A percentile compares a stretch with the other conserved stretches of the same genome.
These are phyloP conservation scores for Xiphophorus hellerii DNA, from an alignment of 2,113 vertebrate species.

Conservation along the genomic window DNA sequence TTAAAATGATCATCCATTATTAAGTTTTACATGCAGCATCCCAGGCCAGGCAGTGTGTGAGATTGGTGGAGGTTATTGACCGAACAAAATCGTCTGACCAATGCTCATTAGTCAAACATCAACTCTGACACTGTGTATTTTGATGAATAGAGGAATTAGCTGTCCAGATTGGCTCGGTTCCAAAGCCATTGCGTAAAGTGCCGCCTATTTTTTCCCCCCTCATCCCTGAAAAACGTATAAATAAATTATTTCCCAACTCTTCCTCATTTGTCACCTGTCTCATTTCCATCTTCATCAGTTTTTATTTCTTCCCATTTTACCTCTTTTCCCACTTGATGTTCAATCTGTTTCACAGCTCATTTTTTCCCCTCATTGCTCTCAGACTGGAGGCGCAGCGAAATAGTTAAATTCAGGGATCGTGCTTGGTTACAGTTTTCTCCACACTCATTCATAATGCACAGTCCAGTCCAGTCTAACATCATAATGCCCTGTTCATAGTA, in stretches of 20 bases:
- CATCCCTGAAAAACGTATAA: slow-evolving; percentile 46
- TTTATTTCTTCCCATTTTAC: slow-evolving; percentile 18
- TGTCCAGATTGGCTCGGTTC: slow-evolving; percentile 27
- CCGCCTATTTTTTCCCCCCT: slow-evolving; percentile 34
- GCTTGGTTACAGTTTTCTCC: slow-evolving; percentile 26
- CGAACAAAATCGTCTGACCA: slow-evolving; percentile 45
- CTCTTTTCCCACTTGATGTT: slow-evolving; percentile 7
- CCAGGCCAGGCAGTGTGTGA: slow-evolving; percentile 35
- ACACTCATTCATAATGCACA: slow-evolving; percentile 53
- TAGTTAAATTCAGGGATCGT: slow-evolving; percentile 43
- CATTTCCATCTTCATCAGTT: slow-evolving; percentile 51
- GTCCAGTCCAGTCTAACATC: slow-evolving; percentile 37
- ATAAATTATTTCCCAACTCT: slow-evolving; percentile 54
- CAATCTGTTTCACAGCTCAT: slow-evolving; percentile 12
- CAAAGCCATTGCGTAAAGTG: slow-evolving; percentile 58
- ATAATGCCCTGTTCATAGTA: slow-evolving; percentile 38
- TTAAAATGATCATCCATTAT: slow-evolving; percentile 74
- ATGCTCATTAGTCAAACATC: slow-evolving; percentile 54
- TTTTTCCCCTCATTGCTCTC: slow-evolving; percentile 26
- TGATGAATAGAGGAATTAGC: slow-evolving; percentile 40
- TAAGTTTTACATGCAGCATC: slow-evolving; percentile 67
- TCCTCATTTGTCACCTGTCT: slow-evolving; percentile 63
- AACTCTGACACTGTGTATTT: slow-evolving; percentile 36
- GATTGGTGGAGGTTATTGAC: slow-evolving; percentile 46
- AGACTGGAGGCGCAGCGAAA: background rate